Evolutionary conservation across 2,888 invertebrate species (phyloP).

Genomic region (Apamea anceps): DNA sequence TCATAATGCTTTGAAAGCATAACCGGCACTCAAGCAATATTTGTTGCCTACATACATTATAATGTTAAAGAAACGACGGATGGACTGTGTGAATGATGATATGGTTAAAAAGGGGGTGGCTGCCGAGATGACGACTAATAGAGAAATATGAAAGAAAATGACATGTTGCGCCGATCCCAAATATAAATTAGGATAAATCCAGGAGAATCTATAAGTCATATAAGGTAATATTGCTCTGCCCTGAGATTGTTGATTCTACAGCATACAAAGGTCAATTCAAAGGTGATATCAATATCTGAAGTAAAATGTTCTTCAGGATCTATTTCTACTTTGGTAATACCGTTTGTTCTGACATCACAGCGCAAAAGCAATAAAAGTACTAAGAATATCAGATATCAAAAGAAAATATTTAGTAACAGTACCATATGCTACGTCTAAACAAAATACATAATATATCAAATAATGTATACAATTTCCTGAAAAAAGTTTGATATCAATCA

Average conservation of each 20-base stretch:
- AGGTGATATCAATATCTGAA: slow-evolving; percentile 16
- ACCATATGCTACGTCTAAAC: slow-evolving; percentile 14
- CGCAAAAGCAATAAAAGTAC: slow-evolving; percentile 21
- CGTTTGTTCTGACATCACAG: slow-evolving; percentile 42
- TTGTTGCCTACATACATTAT: not conserved
- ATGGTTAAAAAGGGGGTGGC: not conserved
- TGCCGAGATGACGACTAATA: not conserved
- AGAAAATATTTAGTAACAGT: slow-evolving; percentile 28
- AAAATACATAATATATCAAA: slow-evolving; percentile 17
- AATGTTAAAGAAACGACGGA: not conserved
- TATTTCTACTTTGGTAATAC: slow-evolving; percentile 32
- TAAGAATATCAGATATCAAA: slow-evolving; percentile 32
- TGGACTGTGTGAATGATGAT: not conserved
- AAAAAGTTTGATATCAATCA: slow-evolving; percentile 43
- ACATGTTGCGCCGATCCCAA: not conserved
- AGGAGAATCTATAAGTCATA: not conserved
- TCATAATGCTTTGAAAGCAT: not conserved
- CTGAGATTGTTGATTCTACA: not conserved
- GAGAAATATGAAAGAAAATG: too few species aligned
- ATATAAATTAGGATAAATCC: not conserved
- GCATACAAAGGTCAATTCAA: not conserved
- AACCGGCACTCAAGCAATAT: not conserved
- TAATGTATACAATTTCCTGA: slow-evolving; percentile 28
- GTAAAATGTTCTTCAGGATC: slow-evolving; percentile 1
- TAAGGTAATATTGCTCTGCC: not conserved